Evolutionary conservation across 1,140 invertebrate species (phyloP).

Genomic region (Drosophila tristis): DNA sequence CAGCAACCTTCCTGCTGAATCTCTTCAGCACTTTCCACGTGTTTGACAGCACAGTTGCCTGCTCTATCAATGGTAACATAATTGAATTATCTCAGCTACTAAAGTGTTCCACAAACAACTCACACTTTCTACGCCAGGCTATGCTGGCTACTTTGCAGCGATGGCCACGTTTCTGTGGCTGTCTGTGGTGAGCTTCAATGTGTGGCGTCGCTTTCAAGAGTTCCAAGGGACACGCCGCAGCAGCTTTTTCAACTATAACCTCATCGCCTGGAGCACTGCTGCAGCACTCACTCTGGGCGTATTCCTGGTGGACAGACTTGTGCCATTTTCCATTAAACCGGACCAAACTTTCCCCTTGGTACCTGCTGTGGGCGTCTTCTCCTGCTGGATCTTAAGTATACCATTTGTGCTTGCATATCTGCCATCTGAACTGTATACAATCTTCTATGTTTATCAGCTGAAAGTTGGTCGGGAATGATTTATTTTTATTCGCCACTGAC

Average conservation of each 20-base stretch:
- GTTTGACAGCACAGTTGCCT: constrained; percentile 48
- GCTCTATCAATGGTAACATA: constrained; percentile 12
- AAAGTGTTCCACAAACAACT: background rate
- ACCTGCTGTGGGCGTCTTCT: constrained; percentile 85
- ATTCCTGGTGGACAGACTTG: constrained; percentile 59
- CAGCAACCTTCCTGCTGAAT: constrained; percentile 85
- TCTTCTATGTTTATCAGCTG: background rate
- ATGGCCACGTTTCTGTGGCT: constrained; percentile 91
- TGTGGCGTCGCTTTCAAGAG: constrained; percentile 86
- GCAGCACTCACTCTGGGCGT: constrained; percentile 82
- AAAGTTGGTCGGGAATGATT: constrained; percentile 83
- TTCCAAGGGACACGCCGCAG: constrained; percentile 64
- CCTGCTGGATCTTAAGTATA: constrained; percentile 86
- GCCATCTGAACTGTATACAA: no score
- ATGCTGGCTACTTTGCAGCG: constrained; percentile 89
- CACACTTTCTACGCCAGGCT: constrained; percentile 76
- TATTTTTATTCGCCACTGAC: constrained; percentile 91
- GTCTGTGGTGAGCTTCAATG: constrained; percentile 90
- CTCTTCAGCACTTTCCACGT: constrained; percentile 25
- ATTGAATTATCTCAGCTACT: background rate
- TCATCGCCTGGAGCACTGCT: constrained; percentile 89
- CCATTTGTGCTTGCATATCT: background rate
- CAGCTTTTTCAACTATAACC: constrained; percentile 87
- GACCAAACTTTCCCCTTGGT: constrained; percentile 47
- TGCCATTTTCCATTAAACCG: constrained; percentile 85